These are phyloP conservation scores for Mellivora capensis DNA, from an alignment of 2,113 vertebrate genomes.

Conservation along the genomic window DNA sequence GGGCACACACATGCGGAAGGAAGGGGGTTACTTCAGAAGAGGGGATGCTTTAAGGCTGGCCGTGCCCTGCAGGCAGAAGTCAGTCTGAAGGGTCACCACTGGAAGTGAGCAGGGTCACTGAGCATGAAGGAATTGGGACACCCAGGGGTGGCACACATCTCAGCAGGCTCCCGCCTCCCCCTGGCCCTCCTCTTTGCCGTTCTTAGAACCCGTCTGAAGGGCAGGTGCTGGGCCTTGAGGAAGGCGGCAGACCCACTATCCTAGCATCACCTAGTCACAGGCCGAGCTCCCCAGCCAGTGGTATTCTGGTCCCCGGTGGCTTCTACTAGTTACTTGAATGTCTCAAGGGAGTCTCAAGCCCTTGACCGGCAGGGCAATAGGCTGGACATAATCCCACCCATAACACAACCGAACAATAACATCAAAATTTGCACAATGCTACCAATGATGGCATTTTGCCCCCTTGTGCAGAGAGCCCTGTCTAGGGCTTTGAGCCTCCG, in stretches of 20 bases:
- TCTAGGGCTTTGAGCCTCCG: not conserved
- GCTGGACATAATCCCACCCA: not conserved
- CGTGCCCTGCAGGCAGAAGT: not conserved
- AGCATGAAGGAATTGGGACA: no score
- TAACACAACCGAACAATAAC: no score
- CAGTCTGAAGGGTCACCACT: not conserved
- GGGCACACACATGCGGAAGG: accelerated
- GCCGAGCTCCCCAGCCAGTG: not conserved
- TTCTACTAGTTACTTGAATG: not conserved
- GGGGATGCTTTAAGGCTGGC: not conserved
- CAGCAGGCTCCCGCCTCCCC: not conserved
- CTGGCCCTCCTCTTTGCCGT: not conserved
- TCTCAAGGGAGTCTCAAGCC: not conserved
- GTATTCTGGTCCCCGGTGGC: not conserved
- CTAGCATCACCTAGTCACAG: accelerated
- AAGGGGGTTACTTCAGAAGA: not conserved
- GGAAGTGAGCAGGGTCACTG: not conserved
- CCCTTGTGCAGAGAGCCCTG: not conserved
- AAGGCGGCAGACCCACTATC: accelerated
- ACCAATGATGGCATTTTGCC: not conserved
- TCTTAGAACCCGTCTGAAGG: not conserved
- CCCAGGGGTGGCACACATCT: not conserved
- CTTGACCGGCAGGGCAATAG: not conserved
- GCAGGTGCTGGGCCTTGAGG: not conserved
- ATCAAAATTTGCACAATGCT: not conserved